These are phyloP conservation scores for Eptesicus fuscus DNA, from an alignment of 2,113 vertebrate genomes.

Conservation along the genomic window DNA sequence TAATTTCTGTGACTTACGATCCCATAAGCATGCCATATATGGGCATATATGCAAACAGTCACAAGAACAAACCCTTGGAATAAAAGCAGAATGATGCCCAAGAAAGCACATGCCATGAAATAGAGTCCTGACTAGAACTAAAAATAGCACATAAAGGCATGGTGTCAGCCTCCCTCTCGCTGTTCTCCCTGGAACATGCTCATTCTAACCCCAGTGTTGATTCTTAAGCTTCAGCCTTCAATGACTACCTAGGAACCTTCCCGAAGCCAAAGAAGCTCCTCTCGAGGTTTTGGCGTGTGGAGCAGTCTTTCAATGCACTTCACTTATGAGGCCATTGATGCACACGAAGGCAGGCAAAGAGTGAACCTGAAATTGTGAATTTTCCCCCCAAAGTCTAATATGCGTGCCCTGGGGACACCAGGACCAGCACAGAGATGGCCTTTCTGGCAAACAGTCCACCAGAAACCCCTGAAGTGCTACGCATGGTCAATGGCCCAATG, in stretches of 20 bases:
- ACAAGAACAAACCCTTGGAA: neutral
- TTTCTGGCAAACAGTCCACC: neutral
- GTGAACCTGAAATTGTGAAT: neutral
- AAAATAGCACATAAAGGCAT: neutral
- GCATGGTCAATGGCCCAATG: neutral
- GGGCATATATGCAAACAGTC: neutral
- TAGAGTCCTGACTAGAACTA: neutral
- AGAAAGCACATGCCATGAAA: neutral
- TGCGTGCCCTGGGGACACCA: neutral
- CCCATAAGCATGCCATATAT: neutral
- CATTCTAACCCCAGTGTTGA: neutral
- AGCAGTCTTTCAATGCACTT: neutral
- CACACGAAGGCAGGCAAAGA: neutral
- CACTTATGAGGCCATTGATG: neutral
- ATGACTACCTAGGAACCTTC: neutral
- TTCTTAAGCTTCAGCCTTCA: neutral
- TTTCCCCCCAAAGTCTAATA: neutral
- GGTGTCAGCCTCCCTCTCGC: neutral
- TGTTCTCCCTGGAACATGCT: neutral
- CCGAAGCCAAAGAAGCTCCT: neutral
- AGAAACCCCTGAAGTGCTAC: neutral
- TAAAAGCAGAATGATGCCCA: conserved; percentile 12
- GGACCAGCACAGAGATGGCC: neutral
- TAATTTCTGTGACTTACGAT: neutral
- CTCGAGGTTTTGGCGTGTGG: neutral